Base-by-base conservation (phyloP, 1,140 invertebrate species). In the Hylyphantes graminicola region DNA sequence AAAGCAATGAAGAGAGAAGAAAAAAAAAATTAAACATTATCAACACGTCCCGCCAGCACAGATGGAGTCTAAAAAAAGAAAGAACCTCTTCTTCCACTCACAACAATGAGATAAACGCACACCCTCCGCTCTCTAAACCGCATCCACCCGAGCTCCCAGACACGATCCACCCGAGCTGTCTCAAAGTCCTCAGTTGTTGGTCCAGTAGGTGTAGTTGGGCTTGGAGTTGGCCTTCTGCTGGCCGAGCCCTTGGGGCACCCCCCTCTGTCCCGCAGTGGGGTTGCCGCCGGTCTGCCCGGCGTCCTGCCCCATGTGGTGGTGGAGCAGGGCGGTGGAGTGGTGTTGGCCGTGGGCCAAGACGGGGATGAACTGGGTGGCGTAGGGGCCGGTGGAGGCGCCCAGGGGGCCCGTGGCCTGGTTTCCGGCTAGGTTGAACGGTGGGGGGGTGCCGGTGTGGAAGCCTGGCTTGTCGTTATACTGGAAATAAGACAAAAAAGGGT, bases 401-500 rank as follows among this genome's bases (percentile, higher is more conserved):
- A 94, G 91, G 51, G 93, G 93, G 74, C 93, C 93, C n/a, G 80
- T 61, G 86, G 92, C 94, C 88, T 94, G 94, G 85, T 92, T 94
- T 61, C 93, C 93, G 53, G 93, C 91, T 87, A 95, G 89, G 76
- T 93, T 93, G 89, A 95, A 95, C 54, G 95, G 94, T 51, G 94
- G 94, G 48, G 95, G 94, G 57, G 94, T 95, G 75, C 93, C 94
- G 68, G 94, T 94, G 89, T 95, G 94, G 90, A 95, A 95, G 87
- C 93, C 93, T 89, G 94, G 94, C 90, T 96, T 96, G 85, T 96
- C 94, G 89, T 95, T 95, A 5, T 94, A 94, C 94, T 96, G 82
- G 72, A 88, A 87, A 17, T 11, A 54, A 12, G 17, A 80, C 5
- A 73, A 51, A 70, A 70, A 21, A 19, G 17, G 10, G 17, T 17